Evolutionary conservation across 2,888 invertebrate genomes (phyloP), one percentile per base, ranked within the genome.

Genomic region (Caenorhabditis auriculariae): DNA sequence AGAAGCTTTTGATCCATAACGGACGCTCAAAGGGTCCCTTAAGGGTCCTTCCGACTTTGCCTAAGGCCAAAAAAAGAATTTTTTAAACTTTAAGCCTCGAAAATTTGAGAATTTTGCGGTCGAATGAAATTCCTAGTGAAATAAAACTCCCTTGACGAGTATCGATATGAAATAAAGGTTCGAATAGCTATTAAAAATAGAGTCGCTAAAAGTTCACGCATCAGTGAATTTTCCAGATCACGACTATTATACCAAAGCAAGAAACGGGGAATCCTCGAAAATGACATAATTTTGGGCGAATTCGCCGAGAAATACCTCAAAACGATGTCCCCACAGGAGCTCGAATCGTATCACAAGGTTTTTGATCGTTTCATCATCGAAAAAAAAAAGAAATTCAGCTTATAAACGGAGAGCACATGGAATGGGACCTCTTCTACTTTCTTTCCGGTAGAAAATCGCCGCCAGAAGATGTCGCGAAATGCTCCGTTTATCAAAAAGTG

Each of bases 221-320:
- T n/a, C n/a, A n/a, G n/a, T n/a, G n/a, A n/a, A n/a, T n/a, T 41
- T 54, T 63, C 46, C 44, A 72, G 77, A 56, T 65, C 75, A 4
- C 64, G 74, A 2, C 66, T 79, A 9, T 59, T 46, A 71, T 78
- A 64, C 75, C 77, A 57, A 74, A 79, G 60, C 68, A 76, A 54
- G 77, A 84, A 76, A 70, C 71, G 76, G 60, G 81, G 73, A 69
- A 82, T 81, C 37, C 61, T 79, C 23, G 81, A 81, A 52, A 79
- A 77, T 55, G 78, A 81, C 59, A 81, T 81, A 42, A 49, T 81
- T 4, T 64, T 80, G 6, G 80, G 78, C 76, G 78, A 72, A n/a
- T 82, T 82, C 47, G 81, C 80, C 12, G 69, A 75, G 21, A 27
- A 64, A 38, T 60, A 76, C 28, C 55, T 81, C 19, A 24, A 29